Percentiles rank a stretch among this genome's conserved stretches.
These are phyloP conservation scores for Alcis repandata DNA, from an alignment of 2,888 invertebrate genomes.

Conservation along the genomic window DNA sequence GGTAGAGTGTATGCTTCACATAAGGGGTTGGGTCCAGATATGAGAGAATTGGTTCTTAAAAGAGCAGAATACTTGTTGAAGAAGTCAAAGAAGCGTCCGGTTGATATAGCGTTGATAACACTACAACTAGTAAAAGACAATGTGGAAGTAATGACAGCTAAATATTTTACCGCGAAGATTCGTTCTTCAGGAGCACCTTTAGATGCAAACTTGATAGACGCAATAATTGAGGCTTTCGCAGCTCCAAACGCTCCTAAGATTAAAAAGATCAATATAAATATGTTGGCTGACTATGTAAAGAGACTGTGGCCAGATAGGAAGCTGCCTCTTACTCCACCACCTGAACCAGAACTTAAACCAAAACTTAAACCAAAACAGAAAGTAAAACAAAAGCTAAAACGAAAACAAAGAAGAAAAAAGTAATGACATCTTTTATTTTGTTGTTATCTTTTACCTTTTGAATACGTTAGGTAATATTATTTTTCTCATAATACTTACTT, in stretches of 20 bases:
- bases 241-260: conserved; percentile 57
- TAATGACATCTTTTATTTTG: neutral
- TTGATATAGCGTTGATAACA: conserved; percentile 63
- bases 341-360: conserved; percentile 47
- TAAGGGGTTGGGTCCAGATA: conserved; percentile 54
- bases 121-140: conserved; percentile 62
- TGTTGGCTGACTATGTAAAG: conserved; percentile 63
- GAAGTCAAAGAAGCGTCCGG: conserved; percentile 55
- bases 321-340: conserved; percentile 66
- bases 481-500: too few relatives aligned
- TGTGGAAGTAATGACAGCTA: conserved; percentile 49
- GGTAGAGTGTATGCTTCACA: conserved; percentile 56
- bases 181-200: conserved; percentile 50
- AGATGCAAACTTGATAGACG: conserved; percentile 62
- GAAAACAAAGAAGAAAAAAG: conserved; percentile 33
- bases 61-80: conserved; percentile 63
- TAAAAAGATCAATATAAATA: conserved; percentile 59
- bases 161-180: conserved; percentile 55
- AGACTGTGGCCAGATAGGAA: conserved; percentile 72
- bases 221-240: conserved; percentile 58
- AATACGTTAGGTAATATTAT: too few relatives aligned
- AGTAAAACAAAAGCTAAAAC: conserved; percentile 3
- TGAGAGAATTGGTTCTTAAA: conserved; percentile 64
- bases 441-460: too few relatives aligned
- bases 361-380: neutral